phyloP scores from a whole-genome alignment of 1,140 invertebrate genomes.

The Cydia splendana region DNA sequence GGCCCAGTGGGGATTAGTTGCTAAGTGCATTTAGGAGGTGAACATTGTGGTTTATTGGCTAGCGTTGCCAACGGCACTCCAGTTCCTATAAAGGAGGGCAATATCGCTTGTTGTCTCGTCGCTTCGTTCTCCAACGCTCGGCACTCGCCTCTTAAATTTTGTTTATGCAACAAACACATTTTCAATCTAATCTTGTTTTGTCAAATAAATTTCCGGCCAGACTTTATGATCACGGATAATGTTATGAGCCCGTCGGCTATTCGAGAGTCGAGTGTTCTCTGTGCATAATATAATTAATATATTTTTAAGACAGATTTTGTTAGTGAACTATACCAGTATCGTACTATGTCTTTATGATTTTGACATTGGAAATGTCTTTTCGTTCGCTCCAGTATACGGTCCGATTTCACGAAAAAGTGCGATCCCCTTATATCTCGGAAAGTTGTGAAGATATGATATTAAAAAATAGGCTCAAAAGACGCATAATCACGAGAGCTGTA shows the following conservation, averaged over 20 bases:
- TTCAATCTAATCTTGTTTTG: conserved; percentile 31
- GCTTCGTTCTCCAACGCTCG: conserved; percentile 1
- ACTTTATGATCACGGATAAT: conserved; percentile 19
- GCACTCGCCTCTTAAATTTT: conserved; percentile 28
- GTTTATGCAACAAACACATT: conserved; percentile 31
- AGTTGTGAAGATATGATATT: no score
- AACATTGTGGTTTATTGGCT: conserved; percentile 33
- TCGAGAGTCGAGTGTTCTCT: conserved; percentile 10
- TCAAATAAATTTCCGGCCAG: conserved; percentile 30
- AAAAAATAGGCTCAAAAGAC: no score
- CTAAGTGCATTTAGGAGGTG: conserved; percentile 32
- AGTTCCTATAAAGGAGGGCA: conserved; percentile 23
- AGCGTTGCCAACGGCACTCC: conserved; percentile 17
- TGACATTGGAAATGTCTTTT: no score
- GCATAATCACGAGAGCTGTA: no score
- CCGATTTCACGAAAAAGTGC: no score
- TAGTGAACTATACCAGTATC: not conserved
- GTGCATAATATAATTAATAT: not conserved
- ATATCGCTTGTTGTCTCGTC: conserved; percentile 23
- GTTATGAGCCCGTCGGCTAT: conserved; percentile 11
- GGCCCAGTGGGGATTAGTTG: conserved; percentile 28
- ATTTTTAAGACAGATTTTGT: not conserved
- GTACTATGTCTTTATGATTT: no score
- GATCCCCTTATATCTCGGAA: no score
- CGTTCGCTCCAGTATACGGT: no score